phyloP scores from a whole-genome alignment of 2,888 invertebrate species.

The Scaptomyza polygonia region DNA sequence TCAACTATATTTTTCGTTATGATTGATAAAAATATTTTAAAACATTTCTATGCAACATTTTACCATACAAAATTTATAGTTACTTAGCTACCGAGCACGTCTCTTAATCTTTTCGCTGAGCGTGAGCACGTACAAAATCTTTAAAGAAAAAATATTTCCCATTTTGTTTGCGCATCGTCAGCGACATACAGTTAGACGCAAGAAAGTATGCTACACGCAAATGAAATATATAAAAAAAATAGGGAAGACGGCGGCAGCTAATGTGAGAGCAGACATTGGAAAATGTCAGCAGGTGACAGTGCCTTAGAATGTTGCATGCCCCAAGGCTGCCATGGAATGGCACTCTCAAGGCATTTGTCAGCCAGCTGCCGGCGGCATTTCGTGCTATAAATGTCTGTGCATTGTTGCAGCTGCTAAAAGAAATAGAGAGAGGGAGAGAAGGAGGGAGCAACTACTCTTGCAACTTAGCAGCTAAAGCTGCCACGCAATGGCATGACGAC shows the following conservation, averaged over 20 bases:
- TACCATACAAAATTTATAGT: background rate
- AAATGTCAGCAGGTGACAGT: slow-evolving; percentile 62
- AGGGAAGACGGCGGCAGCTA: slow-evolving; percentile 41
- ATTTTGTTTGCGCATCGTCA: slow-evolving; percentile 15
- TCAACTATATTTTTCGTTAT: background rate
- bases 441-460: slow-evolving; percentile 15
- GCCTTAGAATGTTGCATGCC: slow-evolving; percentile 57
- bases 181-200: slow-evolving; percentile 24
- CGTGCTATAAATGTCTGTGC: slow-evolving; percentile 72
- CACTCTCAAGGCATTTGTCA: slow-evolving; percentile 67
- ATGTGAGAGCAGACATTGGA: slow-evolving; percentile 62
- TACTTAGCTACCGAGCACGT: background rate
- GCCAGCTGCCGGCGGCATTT: slow-evolving; percentile 65
- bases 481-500: slow-evolving; percentile 38
- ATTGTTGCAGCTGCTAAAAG: slow-evolving; percentile 63
- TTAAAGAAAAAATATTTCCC: slow-evolving; percentile 18
- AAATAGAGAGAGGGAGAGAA: background rate
- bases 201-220: slow-evolving; percentile 53
- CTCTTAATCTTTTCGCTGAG: slow-evolving; percentile 19
- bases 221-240: background rate
- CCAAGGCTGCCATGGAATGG: slow-evolving; percentile 26
- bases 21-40: background rate
- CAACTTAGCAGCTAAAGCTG: slow-evolving; percentile 19
- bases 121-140: slow-evolving; percentile 27
- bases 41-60: background rate